Evolutionary conservation across 2,113 vertebrate genomes (phyloP).

Genomic region (Bagarius yarrelli): DNA sequence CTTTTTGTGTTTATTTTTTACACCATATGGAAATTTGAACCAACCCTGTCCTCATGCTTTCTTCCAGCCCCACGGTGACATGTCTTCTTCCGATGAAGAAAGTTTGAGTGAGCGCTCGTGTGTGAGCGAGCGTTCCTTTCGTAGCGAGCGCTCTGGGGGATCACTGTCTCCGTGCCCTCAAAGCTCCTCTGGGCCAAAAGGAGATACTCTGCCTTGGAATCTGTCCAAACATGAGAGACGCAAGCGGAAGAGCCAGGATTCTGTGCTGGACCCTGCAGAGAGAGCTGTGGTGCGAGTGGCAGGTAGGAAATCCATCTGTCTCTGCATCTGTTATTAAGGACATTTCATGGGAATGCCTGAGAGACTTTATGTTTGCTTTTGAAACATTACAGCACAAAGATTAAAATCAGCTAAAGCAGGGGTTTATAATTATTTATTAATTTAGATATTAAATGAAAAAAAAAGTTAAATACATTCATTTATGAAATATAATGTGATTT

Average conservation of each 20-base stretch:
- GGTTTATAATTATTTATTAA: not conserved
- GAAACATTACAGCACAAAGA: not conserved
- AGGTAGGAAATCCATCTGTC: constrained; percentile 74
- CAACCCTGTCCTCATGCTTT: constrained; percentile 10
- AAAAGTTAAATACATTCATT: not conserved
- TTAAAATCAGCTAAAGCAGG: not conserved
- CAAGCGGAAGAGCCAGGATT: constrained; percentile 95
- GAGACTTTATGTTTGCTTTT: not conserved
- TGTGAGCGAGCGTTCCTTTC: constrained; percentile 86
- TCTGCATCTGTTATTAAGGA: not conserved
- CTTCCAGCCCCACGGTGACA: constrained; percentile 58
- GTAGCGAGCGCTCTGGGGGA: constrained; percentile 89
- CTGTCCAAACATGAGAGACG: constrained; percentile 92
- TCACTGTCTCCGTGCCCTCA: constrained; percentile 88
- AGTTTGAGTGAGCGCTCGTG: constrained; percentile 92
- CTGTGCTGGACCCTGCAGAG: constrained; percentile 94
- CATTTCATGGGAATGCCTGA: not conserved
- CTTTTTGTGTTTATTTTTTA: constrained; percentile 27
- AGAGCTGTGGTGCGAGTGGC: constrained; percentile 94
- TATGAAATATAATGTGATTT: not conserved
- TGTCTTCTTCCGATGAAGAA: constrained; percentile 97
- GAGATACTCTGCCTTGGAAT: constrained; percentile 97
- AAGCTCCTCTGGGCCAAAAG: constrained; percentile 76
- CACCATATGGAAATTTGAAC: constrained; percentile 1
- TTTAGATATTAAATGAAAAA: not conserved